These are phyloP conservation scores for Andrena marginata DNA, from an alignment of 2,888 invertebrate species.

Conservation along the genomic window DNA sequence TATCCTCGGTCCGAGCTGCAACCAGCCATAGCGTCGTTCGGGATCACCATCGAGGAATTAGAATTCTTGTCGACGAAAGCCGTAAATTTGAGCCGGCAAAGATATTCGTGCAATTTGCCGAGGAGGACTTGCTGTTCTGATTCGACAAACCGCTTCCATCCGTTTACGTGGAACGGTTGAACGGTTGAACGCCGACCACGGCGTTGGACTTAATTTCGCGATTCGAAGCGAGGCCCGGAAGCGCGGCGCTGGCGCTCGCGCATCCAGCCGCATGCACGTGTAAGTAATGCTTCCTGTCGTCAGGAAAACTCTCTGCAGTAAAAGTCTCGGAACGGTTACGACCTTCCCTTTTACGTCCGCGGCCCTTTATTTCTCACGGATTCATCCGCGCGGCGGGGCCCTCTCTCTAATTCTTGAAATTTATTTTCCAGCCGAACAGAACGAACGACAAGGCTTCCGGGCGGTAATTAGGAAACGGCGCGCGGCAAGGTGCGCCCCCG, in stretches of 20 bases:
- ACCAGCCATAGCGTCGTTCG: too few relatives aligned
- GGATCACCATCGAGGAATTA: not conserved
- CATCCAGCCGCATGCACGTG: conserved; percentile 32
- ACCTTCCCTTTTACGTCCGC: conserved; percentile 55
- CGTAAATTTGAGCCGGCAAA: not conserved
- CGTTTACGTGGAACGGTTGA: not conserved
- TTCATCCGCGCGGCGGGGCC: conserved; percentile 5
- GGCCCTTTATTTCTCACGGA: conserved; percentile 47
- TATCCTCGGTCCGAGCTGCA: too few relatives aligned
- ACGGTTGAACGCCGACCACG: not conserved
- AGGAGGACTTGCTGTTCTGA: not conserved
- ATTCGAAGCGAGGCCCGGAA: conserved; percentile 15
- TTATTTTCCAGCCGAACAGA: conserved; percentile 5
- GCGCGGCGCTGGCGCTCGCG: not conserved
- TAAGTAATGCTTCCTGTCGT: conserved; percentile 50
- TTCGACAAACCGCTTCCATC: not conserved
- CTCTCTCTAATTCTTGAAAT: not conserved
- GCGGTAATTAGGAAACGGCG: conserved; percentile 2
- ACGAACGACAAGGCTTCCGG: not conserved
- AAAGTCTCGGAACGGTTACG: conserved; percentile 51
- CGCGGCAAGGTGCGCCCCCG: not conserved
- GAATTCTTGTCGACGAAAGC: not conserved
- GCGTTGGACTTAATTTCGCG: conserved; percentile 32
- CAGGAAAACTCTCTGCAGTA: conserved; percentile 51
- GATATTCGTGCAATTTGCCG: not conserved